Conservation (phyloP, 2,888 invertebrate species). For the Nephrotoma flavescens region DNA sequence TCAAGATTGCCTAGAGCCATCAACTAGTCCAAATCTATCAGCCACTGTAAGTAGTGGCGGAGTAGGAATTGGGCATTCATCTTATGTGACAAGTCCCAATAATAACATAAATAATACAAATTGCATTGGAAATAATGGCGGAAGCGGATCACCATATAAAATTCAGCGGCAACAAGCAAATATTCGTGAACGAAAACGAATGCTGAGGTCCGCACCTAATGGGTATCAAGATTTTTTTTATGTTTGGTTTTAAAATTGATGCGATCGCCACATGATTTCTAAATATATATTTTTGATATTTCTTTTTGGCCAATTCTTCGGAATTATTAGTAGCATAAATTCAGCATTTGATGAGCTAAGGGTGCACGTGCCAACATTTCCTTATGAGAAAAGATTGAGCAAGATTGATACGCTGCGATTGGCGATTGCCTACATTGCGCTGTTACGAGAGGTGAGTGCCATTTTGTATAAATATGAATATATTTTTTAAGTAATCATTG, state of each 20-base stretch:
- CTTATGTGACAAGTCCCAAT: neutral
- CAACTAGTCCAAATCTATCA: slow-evolving; percentile 2
- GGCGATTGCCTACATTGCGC: slow-evolving; percentile 94
- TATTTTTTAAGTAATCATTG: too few relatives aligned
- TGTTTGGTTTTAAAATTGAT: slow-evolving; percentile 13
- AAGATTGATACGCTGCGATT: slow-evolving; percentile 96
- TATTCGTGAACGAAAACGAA: slow-evolving; percentile 91
- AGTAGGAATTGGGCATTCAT: neutral
- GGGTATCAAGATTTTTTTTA: slow-evolving; percentile 42
- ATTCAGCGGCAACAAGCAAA: slow-evolving; percentile 89
- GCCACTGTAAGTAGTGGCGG: neutral
- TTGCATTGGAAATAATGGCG: neutral
- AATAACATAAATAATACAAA: neutral
- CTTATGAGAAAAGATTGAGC: slow-evolving; percentile 94
- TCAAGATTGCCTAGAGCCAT: slow-evolving; percentile 18
- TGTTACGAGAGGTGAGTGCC: slow-evolving; percentile 55
- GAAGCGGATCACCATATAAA: slow-evolving; percentile 39
- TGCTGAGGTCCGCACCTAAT: slow-evolving; percentile 92
- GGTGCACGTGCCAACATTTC: slow-evolving; percentile 96
- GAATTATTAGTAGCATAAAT: slow-evolving; percentile 85
- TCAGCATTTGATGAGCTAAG: slow-evolving; percentile 97
- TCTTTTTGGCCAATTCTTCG: neutral
- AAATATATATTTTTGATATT: neutral
- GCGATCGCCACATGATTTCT: neutral
- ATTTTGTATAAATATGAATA: neutral